Evolutionary conservation across 2,113 vertebrate species (phyloP).

Genomic region (Chroicocephalus ridibundus): DNA sequence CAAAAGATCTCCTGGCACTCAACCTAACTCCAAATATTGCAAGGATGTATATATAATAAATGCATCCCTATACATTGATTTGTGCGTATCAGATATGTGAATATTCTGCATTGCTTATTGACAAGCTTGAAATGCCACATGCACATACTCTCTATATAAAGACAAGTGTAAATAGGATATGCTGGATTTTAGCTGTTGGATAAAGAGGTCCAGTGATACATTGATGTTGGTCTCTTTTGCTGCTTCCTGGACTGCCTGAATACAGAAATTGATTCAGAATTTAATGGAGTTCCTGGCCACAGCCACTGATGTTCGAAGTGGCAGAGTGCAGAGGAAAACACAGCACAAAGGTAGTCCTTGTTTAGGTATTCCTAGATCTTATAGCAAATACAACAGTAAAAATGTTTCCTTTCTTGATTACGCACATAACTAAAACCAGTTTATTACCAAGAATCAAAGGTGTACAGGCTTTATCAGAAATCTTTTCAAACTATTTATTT

Average conservation of each 20-base stretch:
- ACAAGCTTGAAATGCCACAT: background rate
- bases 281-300: background rate
- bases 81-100: background rate
- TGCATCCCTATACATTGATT: background rate
- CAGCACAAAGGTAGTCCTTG: background rate
- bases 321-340: background rate
- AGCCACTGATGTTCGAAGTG: background rate
- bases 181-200: background rate
- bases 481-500: background rate
- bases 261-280: background rate
- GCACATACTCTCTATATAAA: background rate
- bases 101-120: background rate
- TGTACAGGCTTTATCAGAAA: background rate
- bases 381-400: background rate
- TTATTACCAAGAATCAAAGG: background rate
- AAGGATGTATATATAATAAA: background rate
- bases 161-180: background rate
- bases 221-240: background rate
- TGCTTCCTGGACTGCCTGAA: background rate
- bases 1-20: background rate
- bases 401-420: background rate
- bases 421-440: background rate
- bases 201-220: background rate
- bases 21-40: background rate
- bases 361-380: background rate